Base-by-base conservation (phyloP, 92 coral and sea anemone species). In the Bergia puertoricense region DNA sequence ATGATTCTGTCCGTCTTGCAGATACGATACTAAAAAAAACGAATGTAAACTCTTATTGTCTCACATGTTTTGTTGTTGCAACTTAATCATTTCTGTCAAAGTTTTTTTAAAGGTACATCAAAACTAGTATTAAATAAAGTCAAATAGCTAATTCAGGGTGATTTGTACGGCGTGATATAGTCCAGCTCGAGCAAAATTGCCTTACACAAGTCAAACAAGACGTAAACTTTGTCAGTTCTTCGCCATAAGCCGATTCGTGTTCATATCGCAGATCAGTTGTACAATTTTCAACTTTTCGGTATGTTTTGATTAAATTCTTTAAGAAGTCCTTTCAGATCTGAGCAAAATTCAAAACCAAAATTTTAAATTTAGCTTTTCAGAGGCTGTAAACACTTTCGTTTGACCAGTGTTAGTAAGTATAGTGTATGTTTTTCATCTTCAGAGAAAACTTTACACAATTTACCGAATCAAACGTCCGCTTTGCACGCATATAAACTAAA, bases 121-220 rank as follows among this genome's bases (percentile, higher is more conserved):
- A 42, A 42, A 76, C 18, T 18, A 76, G 46, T 43, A 76, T 76
- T 76, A 41, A 41, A 43, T 16, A 62, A 62, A 62, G 69, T 62
- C 87, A 84, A 84, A 84, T 44, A 36, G 77, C 79, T 84, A 72
- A 71, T 84, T 69, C 87, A 22, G 42, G 7, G 66, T 51, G 41
- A 38, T 51, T 36, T 48, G 76, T 42, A 43, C 45, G 15, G 22
- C 59, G 59, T 54, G 18, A 15, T 41, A 56, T 22, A 36, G 77
- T 72, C 56, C 37, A 44, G 23, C 50, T 20, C 39, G 59, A 50
- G 65, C 82, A 79, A 79, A 79, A 79, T 79, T 79, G 62, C n/a
- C 68, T 36, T 48, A 54, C 10, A n/a, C 66, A 69, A 84, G 40
- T 14, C 67, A 41, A 71, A 48, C 2, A 18, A 69, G 5, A 71